Base-by-base conservation (phyloP, 23 tunicate genomes). In the Aplidium turbinatum region DNA sequence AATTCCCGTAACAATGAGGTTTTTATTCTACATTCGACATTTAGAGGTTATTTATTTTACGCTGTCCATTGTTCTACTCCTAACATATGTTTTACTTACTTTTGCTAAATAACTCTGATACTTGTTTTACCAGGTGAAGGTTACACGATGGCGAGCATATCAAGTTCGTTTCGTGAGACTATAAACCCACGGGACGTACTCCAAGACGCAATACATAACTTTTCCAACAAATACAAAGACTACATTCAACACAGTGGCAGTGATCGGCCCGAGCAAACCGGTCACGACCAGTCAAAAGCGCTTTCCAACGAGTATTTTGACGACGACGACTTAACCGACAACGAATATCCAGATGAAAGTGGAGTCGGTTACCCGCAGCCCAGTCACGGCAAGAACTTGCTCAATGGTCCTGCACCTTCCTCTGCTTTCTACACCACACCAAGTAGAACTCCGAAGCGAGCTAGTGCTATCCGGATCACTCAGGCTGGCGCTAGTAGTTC, bases 171-270 rank as follows among this genome's bases (percentile, higher is more conserved):
- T 29, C 75, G 76, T 29, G 97, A 90, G 42, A 76, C 86, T 11
- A 83, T 90, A 3, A 90, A 78, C 51, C 97, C 86, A 18, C 38
- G 89, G 0, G 97, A 90, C 40, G 57, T 90, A 4, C 58, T 90
- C 29, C 97, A 90, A 35, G 97, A 90, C 55, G 97, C 89, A 2
- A 78, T 90, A 21, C 97, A 90, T 63, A 90, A 90, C 53, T 90
- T 90, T 40, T 77, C 85, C 3, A 56, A 57, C 47, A 83, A 84
- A 42, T 90, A 90, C 63, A 62, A 73, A 53, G 63, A 84, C 81
- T 90, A 90, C 64, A 84, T 78, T 1, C 97, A 78, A 38, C 87
- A 89, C 33, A 47, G 81, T 63, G 68, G 53, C 53, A 74, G 57
- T 53, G 60, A 71, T 27, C 36, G 40, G 26, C 52, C n/a, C n/a